Base-by-base conservation (phyloP, 1,140 invertebrate genomes). In the Parasteatoda tepidariorum region DNA sequence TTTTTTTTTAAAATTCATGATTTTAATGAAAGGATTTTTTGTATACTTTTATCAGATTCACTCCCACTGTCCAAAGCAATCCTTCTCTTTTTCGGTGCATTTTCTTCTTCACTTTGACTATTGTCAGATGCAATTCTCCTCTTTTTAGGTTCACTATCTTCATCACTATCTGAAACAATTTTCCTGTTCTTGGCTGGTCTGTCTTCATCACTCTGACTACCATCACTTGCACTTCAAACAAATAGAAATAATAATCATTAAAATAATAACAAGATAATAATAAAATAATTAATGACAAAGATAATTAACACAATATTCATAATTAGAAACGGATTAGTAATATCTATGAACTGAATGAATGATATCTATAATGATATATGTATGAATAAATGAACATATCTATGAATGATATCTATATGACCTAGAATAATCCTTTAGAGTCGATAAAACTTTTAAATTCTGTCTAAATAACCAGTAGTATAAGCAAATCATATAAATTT, bases 141-240 rank as follows among this genome's bases (percentile, higher is more conserved):
- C 64, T 73, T 38, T 82, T 87, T 38, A 79, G 71, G 6, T 62
- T 55, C 7, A 71, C 78, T 28, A 11, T 64, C 68, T 57, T 82
- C 83, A 22, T 82, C 55, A 57, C 62, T 82, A 13, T 48, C 88
- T 62, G 88, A 88, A 6, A 6, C 81, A 62, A 74, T 78, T 62
- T 86, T 34, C 76, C 86, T 15, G 62, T 73, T 38, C 78, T 87
- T 38, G 78, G 71, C 3, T 62, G 61, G 4, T 66, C 78, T 28
- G 5, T 64, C 68, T 57, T 82, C 83, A 22, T 82, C 55, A 57
- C 62, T 82, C n/a, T 30, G 41, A 13, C 48, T 62, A 13, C 48
- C 55, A 9, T 34, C 48, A 30, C 71, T 74, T 78, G 92, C 92
- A 85, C 91, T 91, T 7, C 87, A 90, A 70, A 70, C 85, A 84